Base-by-base conservation (phyloP, 92 coral and sea anemone species). In the Paramuricea clavata region DNA sequence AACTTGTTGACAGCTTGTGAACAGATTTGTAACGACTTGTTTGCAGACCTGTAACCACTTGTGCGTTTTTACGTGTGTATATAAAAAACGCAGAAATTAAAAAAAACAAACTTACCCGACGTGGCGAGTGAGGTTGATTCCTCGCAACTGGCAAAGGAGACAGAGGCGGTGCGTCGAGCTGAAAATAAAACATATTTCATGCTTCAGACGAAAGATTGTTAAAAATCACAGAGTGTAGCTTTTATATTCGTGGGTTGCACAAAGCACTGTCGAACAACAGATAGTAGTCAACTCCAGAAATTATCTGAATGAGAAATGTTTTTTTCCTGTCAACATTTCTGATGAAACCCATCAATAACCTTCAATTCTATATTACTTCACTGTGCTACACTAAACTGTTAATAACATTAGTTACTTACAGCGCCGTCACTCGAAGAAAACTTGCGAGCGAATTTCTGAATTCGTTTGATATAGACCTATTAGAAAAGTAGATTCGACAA, bases 101-200 rank as follows among this genome's bases (percentile, higher is more conserved):
- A 49, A 27, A 21, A 8, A 72, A 34, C 16, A 39, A 50, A 76
- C 82, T 27, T 32, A 79, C 84, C 56, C 98, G 79, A 22, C 98
- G 89, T 25, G 98, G 98, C 6, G 98, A 95, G 41, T 94, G 98
- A 3, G 93, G 98, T 76, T 95, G 97, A 69, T 95, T 92, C 78
- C 92, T 93, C 65, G 92, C 93, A 16, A 95, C 94, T 35, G 98
- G 98, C 12, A 95, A 89, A 32, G 98, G 98, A 25, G 98, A 95
- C 9, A 95, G 91, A 2, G 98, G 98, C 17, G 98, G 98, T 9
- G 98, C 95, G 32, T 95, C 98, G 88, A 92, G 71, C 98, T 95
- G 74, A 56, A 71, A 39, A 61, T 47, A n/a, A n/a, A n/a, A n/a
- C n/a, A n/a, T n/a, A n/a, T n/a, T n/a, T n/a, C n/a, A n/a, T n/a